A percentile compares a stretch with the other conserved stretches of the same genome.
These are phyloP conservation scores for Prenolepis imparis DNA, from an alignment of 2,888 invertebrate species.

Conservation along the genomic window DNA sequence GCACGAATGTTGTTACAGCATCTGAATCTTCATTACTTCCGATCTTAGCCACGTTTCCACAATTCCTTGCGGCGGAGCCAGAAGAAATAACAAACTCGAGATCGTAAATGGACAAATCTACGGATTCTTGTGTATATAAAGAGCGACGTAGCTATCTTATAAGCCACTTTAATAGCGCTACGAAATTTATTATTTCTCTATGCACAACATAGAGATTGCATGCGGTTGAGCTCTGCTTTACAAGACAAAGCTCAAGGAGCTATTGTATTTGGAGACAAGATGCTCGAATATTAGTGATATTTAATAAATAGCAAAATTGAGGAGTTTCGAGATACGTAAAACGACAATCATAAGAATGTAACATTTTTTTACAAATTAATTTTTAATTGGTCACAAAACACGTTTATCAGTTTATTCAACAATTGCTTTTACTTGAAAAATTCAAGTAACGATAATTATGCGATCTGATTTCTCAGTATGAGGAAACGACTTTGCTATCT, in stretches of 20 bases:
- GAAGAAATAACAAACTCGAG: conserved; percentile 42
- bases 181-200: conserved; percentile 34
- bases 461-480: not conserved
- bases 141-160: not conserved
- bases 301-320: not conserved
- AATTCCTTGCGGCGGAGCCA: conserved; percentile 22
- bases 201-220: conserved; percentile 2
- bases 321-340: not conserved
- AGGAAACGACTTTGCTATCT: not conserved
- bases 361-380: conserved; percentile 10
- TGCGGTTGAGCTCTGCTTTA: conserved; percentile 2
- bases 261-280: conserved; percentile 8
- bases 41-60: conserved; percentile 58
- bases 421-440: not conserved
- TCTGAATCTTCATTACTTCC: conserved; percentile 72
- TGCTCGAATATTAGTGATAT: not conserved
- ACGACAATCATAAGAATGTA: not conserved
- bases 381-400: not conserved
- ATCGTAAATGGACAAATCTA: conserved; percentile 42
- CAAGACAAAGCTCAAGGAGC: conserved; percentile 17
- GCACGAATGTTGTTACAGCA: conserved; percentile 43
- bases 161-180: conserved; percentile 37
- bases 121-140: conserved; percentile 37
- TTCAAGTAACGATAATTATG: not conserved
- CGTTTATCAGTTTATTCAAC: not conserved